These are phyloP conservation scores for Lithophane socia DNA, from an alignment of 2,888 invertebrate genomes.

Conservation along the genomic window DNA sequence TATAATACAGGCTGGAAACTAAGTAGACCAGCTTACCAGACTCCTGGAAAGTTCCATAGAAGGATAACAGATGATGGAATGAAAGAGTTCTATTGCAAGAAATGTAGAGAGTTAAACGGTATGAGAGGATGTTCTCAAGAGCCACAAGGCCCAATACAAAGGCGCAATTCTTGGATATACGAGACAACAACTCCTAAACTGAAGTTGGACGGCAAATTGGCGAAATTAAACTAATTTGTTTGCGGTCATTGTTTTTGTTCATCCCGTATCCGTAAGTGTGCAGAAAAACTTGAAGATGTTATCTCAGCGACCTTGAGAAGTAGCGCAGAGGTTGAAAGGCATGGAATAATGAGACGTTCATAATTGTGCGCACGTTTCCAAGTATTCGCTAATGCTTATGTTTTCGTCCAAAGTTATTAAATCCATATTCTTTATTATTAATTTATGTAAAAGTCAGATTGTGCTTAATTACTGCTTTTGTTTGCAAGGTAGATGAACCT, in stretches of 20 bases:
- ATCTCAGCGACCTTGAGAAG: slow-evolving; percentile 80
- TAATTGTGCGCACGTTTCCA: slow-evolving; percentile 68
- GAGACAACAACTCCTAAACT: slow-evolving; percentile 84
- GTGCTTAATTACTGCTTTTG: slow-evolving; percentile 44
- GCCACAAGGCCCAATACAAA: slow-evolving; percentile 72
- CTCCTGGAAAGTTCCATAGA: slow-evolving; percentile 76
- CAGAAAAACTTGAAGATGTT: slow-evolving; percentile 75
- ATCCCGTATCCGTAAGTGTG: slow-evolving; percentile 75
- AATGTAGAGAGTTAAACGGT: slow-evolving; percentile 80
- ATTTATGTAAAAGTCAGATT: slow-evolving; percentile 5
- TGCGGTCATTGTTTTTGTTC: slow-evolving; percentile 81
- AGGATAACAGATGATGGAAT: slow-evolving; percentile 80
- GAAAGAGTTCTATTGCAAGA: slow-evolving; percentile 85
- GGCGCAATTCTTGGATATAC: slow-evolving; percentile 74
- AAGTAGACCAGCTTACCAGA: slow-evolving; percentile 71
- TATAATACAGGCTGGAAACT: slow-evolving; percentile 69
- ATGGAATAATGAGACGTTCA: slow-evolving; percentile 67
- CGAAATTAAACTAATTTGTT: slow-evolving; percentile 86
- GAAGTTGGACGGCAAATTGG: slow-evolving; percentile 87
- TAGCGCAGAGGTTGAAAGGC: slow-evolving; percentile 69
- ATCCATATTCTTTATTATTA: slow-evolving; percentile 21
- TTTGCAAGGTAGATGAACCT: slow-evolving; percentile 12
- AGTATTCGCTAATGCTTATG: slow-evolving; percentile 55
- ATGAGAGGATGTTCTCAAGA: slow-evolving; percentile 73
- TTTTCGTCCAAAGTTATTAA: slow-evolving; percentile 44